Conservation (phyloP, 2,113 vertebrate species). For the Irena cyanogastra region DNA sequence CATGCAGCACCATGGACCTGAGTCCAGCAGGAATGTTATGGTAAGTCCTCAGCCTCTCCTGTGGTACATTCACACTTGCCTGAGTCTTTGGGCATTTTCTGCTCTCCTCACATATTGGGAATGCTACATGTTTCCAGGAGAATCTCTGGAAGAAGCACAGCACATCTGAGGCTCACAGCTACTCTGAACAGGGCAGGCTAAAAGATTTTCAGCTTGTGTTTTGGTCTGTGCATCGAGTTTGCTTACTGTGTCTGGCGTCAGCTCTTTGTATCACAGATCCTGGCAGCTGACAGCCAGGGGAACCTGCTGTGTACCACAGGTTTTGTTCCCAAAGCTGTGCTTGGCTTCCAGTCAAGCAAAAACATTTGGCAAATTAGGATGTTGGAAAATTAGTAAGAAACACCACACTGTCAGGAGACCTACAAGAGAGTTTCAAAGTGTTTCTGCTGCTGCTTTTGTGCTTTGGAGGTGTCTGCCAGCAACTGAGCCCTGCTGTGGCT, state of each 20-base stretch:
- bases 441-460: neutral
- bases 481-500: neutral
- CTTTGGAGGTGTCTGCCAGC: neutral
- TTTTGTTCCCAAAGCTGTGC: neutral
- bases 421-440: neutral
- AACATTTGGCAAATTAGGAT: neutral
- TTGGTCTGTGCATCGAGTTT: neutral
- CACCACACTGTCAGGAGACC: neutral
- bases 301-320: neutral
- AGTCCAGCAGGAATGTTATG: neutral
- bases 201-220: neutral
- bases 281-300: neutral
- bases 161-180: neutral
- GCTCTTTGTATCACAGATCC: neutral
- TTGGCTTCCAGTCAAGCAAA: neutral
- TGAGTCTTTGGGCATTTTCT: neutral
- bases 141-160: neutral
- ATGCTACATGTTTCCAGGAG: neutral
- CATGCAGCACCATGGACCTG: neutral
- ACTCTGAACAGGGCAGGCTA: neutral
- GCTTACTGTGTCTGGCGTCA: neutral
- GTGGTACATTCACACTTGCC: neutral
- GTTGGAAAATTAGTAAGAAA: neutral
- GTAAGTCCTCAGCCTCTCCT: neutral
- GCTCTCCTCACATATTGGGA: rapidly evolving